phyloP scores from a whole-genome alignment of 2,888 invertebrate genomes.

The Drosophila mimetica region DNA sequence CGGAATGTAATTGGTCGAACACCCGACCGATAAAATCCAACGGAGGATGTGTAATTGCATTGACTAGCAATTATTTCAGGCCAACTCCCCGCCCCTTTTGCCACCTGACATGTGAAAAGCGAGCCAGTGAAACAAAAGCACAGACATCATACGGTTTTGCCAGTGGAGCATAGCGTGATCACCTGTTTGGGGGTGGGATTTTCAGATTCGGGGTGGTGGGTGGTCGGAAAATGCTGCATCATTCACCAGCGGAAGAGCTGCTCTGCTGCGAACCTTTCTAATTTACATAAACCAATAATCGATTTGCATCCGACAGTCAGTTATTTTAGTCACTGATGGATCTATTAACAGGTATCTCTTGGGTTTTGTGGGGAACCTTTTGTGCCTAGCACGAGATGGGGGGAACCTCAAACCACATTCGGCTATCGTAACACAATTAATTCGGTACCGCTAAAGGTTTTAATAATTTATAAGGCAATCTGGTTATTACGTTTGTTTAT shows the following conservation, averaged over 20 bases:
- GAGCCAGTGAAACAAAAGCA: slow-evolving; percentile 22
- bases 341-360: slow-evolving; percentile 20
- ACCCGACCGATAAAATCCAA: slow-evolving; percentile 10
- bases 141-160: neutral
- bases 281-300: slow-evolving; percentile 24
- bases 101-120: slow-evolving; percentile 12
- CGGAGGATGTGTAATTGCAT: slow-evolving; percentile 42
- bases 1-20: slow-evolving; percentile 55
- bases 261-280: slow-evolving; percentile 15
- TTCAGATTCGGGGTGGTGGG: neutral
- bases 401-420: slow-evolving; percentile 7
- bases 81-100: slow-evolving; percentile 33
- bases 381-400: slow-evolving; percentile 33
- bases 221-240: slow-evolving; percentile 48
- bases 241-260: slow-evolving; percentile 26
- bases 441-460: slow-evolving; percentile 8
- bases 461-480: neutral
- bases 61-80: slow-evolving; percentile 36
- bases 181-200: neutral
- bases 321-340: slow-evolving; percentile 19
- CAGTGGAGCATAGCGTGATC: slow-evolving; percentile 36
- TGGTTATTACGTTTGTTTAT: too few relatives aligned
- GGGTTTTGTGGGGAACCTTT: slow-evolving; percentile 11
- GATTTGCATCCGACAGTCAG: slow-evolving; percentile 7
- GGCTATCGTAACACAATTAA: slow-evolving; percentile 10